phyloP scores from a whole-genome alignment of 2,797 vertebrate species.

The Poeciliopsis infans region DNA sequence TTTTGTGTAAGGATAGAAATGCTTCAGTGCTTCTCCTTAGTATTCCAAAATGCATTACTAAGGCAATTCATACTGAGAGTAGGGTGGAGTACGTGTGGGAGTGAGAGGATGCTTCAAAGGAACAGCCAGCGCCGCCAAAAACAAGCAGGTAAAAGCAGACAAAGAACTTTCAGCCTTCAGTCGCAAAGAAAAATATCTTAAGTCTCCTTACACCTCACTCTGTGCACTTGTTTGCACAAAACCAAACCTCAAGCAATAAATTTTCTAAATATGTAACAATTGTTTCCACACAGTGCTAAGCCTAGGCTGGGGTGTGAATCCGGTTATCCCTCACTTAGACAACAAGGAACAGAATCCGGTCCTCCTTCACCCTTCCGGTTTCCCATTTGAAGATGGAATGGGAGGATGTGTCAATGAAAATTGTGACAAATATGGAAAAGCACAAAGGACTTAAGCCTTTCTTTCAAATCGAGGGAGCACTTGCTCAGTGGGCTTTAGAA shows the following conservation, averaged over 20 bases:
- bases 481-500: conserved; percentile 57
- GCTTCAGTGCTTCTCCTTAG: conserved; percentile 26
- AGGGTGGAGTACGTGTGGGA: background rate
- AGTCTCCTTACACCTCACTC: conserved; percentile 28
- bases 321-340: conserved; percentile 13
- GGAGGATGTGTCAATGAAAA: conserved; percentile 45
- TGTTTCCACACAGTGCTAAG: conserved; percentile 40
- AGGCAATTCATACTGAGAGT: conserved; percentile 13
- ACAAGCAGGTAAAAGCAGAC: conserved; percentile 52
- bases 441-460: conserved; percentile 65
- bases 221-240: conserved; percentile 51
- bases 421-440: conserved; percentile 61
- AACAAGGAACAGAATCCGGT: conserved; percentile 32
- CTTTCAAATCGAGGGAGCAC: conserved; percentile 52
- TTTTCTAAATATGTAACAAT: conserved; percentile 24
- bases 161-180: conserved; percentile 52
- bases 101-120: conserved; percentile 25
- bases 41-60: conserved; percentile 38
- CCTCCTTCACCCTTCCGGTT: conserved; percentile 9
- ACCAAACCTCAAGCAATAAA: conserved; percentile 36
- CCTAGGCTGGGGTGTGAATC: conserved; percentile 35
- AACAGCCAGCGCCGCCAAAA: conserved; percentile 30
- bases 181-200: conserved; percentile 38
- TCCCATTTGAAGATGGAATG: conserved; percentile 38
- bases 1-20: conserved; percentile 53